A percentile compares a stretch with the other conserved stretches of the same genome.
Evolutionary conservation across 2,888 invertebrate genomes (phyloP).

Genomic region (Diloba caeruleocephala): DNA sequence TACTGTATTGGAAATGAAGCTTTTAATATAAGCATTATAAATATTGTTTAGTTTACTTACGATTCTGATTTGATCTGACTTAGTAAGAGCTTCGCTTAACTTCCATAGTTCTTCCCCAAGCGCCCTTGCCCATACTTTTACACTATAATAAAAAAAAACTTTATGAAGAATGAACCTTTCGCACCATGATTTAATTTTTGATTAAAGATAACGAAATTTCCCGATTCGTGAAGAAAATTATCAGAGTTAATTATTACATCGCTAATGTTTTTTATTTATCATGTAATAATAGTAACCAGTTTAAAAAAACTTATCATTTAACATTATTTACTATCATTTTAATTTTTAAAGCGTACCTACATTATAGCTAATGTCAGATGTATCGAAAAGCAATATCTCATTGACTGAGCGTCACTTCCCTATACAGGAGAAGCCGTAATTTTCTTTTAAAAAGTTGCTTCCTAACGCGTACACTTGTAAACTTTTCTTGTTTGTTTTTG

Average conservation of each 20-base stretch:
- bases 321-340: too few species aligned
- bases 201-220: too few species aligned
- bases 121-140: conserved; percentile 93
- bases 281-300: too few species aligned
- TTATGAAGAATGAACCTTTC: neutral
- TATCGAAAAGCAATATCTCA: neutral
- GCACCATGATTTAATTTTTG: too few species aligned
- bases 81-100: conserved; percentile 93
- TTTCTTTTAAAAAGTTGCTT: conserved; percentile 17
- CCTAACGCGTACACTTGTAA: conserved; percentile 5
- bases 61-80: conserved; percentile 92
- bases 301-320: too few species aligned
- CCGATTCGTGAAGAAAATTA: conserved; percentile 8
- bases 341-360: too few species aligned
- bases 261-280: too few species aligned
- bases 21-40: neutral
- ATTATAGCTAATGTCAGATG: conserved; percentile 14
- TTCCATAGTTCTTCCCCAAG: conserved; percentile 95
- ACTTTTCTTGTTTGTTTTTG: conserved; percentile 30
- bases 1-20: too few species aligned
- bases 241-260: conserved; percentile 7
- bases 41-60: conserved; percentile 83
- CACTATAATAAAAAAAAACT: conserved; percentile 83
- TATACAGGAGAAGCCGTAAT: conserved; percentile 2
- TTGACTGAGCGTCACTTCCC: conserved; percentile 2